These are phyloP conservation scores for Gastrophysa polygoni DNA, from an alignment of 2,888 invertebrate species.

Conservation along the genomic window DNA sequence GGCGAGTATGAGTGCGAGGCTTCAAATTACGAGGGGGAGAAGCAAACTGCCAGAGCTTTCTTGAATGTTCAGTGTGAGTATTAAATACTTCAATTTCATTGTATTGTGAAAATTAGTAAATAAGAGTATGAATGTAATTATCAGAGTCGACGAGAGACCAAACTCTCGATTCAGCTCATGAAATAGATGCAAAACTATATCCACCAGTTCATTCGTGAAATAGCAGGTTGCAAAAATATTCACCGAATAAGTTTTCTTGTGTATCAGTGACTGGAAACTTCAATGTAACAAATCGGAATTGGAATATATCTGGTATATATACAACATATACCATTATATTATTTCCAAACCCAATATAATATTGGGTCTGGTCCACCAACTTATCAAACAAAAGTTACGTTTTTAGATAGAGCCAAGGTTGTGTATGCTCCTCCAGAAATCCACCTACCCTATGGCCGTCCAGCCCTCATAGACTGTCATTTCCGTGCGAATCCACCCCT, in stretches of 20 bases:
- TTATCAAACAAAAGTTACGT: too few species aligned
- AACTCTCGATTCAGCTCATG: too few species aligned
- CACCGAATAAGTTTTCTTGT: too few species aligned
- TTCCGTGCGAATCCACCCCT: conserved; percentile 91
- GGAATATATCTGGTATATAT: too few species aligned
- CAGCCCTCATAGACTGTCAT: conserved; percentile 87
- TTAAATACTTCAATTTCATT: not conserved
- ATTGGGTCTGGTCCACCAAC: too few species aligned
- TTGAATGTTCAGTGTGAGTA: conserved; percentile 91
- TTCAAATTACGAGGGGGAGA: conserved; percentile 72
- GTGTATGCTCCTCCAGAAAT: conserved; percentile 85
- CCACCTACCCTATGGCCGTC: conserved; percentile 81
- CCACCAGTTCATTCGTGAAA: not conserved
- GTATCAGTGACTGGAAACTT: too few species aligned
- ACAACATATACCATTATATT: too few species aligned
- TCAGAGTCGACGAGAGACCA: too few species aligned
- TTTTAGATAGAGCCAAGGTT: conserved; percentile 86
- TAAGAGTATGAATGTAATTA: too few species aligned
- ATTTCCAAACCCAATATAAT: too few species aligned
- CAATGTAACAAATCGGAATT: too few species aligned
- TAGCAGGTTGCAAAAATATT: not conserved
- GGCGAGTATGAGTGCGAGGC: conserved; percentile 90
- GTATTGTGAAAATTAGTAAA: too few species aligned
- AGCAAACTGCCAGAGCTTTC: conserved; percentile 82
- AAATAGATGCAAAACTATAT: conserved; percentile 4